Base-by-base conservation (phyloP, 1,140 invertebrate genomes). In the Drosophila dunni region DNA sequence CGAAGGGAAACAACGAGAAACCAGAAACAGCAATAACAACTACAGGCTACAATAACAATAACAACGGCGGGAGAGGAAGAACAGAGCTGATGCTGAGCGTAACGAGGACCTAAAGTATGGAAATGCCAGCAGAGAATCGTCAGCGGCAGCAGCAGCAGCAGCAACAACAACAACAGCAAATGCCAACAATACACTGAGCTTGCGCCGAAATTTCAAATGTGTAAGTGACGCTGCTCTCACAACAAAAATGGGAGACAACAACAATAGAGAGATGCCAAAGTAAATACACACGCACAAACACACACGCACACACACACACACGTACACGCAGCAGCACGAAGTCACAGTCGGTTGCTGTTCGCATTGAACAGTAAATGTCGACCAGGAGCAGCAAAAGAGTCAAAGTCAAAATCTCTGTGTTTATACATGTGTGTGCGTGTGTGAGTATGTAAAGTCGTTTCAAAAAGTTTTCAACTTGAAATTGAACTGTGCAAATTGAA, bases 101-200 rank as follows among this genome's bases (percentile, higher is more conserved):
- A 83, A 86, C 83, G 88, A 88, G 82, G 82, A 79, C 67, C 78
- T 64, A 64, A 61, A 44, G 40, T 48, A 56, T 69, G 15, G 54
- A 80, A 89, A 86, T 83, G 65, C 79, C 83, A 80, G 50, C 69
- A 75, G 63, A 72, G 61, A 77, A 79, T 68, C 65, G 74, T 58
- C 46, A 36, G 20, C 73, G 69, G 4, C 57, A 79, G 58, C 63
- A 61, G 42, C 50, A 68, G 75, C 51, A 56, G 34, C 54, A 48
- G 15, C 66, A 69, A 51, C 63, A 53, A 64, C 69, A 70, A 69
- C 57, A 82, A 60, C 63, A 61, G 50, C 57, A 68, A 78, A 86
- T 68, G 68, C 66, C 78, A 89, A 88, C 84, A 88, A 88, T 89
- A 89, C 68, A 89, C 84, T 89, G 84, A 80, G 84, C 81, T 89